These are phyloP conservation scores for Onychomys arenicola DNA, from an alignment of 2,797 vertebrate genomes.

Conservation along the genomic window DNA sequence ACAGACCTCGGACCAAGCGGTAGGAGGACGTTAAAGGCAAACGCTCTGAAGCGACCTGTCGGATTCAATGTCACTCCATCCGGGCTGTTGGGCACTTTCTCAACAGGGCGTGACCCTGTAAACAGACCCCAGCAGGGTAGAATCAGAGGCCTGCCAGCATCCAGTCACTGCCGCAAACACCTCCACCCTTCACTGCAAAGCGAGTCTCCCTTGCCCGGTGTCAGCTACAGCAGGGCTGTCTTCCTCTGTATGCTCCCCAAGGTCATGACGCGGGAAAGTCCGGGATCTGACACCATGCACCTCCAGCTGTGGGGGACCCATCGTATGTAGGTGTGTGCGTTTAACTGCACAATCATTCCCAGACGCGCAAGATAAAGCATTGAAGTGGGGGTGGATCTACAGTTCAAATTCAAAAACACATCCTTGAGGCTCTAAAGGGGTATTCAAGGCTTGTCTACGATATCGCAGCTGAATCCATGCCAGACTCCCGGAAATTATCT, in stretches of 20 bases:
- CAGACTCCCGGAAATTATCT: background rate
- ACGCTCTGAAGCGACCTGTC: background rate
- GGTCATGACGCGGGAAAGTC: background rate
- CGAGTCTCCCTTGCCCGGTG: background rate
- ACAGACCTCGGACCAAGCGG: background rate
- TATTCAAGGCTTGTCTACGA: background rate
- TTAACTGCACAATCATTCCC: background rate
- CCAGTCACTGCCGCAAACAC: background rate
- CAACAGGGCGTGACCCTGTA: background rate
- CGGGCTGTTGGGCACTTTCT: background rate
- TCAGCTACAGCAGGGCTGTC: background rate
- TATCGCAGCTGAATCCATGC: background rate
- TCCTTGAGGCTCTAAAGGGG: background rate
- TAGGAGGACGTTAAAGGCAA: constrained; percentile 52
- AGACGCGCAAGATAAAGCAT: background rate
- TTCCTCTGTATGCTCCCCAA: background rate
- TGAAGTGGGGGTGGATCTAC: background rate
- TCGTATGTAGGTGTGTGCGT: background rate
- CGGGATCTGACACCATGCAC: background rate
- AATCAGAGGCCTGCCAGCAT: background rate
- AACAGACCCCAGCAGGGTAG: background rate
- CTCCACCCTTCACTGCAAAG: background rate
- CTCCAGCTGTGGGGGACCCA: background rate
- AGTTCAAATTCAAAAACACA: background rate
- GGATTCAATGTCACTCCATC: background rate